Percentiles rank a stretch among this genome's conserved stretches.
Conservation (phyloP, 2,888 invertebrate species). For the Tipula vernalis region DNA sequence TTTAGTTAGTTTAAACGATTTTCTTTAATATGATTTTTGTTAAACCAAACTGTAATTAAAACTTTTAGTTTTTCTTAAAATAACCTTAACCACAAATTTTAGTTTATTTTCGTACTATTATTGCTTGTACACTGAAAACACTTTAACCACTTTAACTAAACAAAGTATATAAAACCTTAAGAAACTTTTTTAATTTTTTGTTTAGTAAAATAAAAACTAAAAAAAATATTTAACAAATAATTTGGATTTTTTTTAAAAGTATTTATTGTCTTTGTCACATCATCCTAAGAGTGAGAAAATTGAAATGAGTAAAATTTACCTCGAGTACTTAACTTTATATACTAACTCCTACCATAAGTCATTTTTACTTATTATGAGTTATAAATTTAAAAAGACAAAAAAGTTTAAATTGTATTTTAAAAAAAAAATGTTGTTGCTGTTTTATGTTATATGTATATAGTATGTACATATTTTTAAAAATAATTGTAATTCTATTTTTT, state of each 20-base stretch:
- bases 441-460: too few species aligned
- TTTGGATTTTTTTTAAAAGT: neutral
- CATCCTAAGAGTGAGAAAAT: neutral
- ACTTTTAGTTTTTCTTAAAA: neutral
- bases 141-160: neutral
- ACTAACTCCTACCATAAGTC: neutral
- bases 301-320: neutral
- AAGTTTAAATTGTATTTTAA: neutral
- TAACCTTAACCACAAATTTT: neutral
- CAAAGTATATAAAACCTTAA: neutral
- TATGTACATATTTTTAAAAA: neutral
- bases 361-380: neutral
- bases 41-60: neutral
- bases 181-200: neutral
- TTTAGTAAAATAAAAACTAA: neutral
- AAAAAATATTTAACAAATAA: neutral
- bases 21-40: neutral
- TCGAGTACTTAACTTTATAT: neutral
- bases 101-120: neutral
- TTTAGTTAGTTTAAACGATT: too few species aligned
- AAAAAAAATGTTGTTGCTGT: neutral
- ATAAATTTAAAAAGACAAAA: neutral
- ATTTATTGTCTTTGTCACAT: neutral
- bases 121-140: neutral
- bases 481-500: neutral